Evolutionary conservation across 2,797 vertebrate genomes (phyloP).

Genomic region (Carcharodon carcharias): DNA sequence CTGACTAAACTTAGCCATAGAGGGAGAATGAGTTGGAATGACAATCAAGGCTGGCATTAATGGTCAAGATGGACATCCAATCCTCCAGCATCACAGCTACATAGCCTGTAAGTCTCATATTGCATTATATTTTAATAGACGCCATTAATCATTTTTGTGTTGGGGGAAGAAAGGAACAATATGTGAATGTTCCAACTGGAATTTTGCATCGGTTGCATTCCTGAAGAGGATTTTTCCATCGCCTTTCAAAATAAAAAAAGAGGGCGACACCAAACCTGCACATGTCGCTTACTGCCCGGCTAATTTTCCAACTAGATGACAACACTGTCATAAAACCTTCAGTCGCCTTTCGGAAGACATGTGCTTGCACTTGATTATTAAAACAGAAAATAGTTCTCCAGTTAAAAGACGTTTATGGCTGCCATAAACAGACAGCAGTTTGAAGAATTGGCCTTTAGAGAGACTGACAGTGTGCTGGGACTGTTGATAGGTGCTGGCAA

Average conservation of each 20-base stretch:
- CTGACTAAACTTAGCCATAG: not conserved
- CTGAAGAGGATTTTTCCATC: not conserved
- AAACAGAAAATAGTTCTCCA: conserved; percentile 19
- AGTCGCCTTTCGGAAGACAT: conserved; percentile 14
- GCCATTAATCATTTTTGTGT: not conserved
- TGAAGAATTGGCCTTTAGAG: conserved; percentile 29
- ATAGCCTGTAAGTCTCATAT: not conserved
- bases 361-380: conserved; percentile 30
- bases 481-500: conserved; percentile 6
- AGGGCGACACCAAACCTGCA: not conserved
- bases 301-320: conserved; percentile 20
- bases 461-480: conserved; percentile 33
- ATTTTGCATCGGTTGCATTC: not conserved
- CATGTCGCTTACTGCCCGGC: not conserved
- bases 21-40: not conserved
- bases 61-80: too few relatives aligned
- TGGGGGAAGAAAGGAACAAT: not conserved
- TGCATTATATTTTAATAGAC: too few relatives aligned
- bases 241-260: not conserved
- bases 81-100: not conserved
- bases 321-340: conserved; percentile 31
- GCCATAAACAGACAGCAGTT: conserved; percentile 21
- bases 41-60: conserved; percentile 11
- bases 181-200: not conserved
- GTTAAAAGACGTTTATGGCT: conserved; percentile 30